Evolutionary conservation across 2,113 vertebrate genomes (phyloP).

Genomic region (Gopherus flavomarginatus): DNA sequence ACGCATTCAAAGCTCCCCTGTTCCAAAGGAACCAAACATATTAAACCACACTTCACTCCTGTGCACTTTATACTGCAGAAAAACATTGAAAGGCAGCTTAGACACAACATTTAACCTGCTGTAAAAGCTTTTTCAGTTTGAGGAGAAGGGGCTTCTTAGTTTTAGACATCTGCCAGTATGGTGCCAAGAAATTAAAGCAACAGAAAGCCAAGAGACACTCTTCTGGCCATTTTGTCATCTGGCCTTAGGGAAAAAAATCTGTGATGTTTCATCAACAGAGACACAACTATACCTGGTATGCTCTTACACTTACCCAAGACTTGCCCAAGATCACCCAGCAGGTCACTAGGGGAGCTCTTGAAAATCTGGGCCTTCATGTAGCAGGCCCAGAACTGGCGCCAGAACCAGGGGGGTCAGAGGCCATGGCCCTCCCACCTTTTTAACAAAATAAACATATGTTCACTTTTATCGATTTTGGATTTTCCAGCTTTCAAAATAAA

Average conservation of each 20-base stretch:
- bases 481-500: not conserved
- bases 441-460: not conserved
- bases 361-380: not conserved
- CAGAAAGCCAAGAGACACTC: not conserved
- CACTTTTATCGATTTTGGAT: too few relatives aligned
- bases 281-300: not conserved
- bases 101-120: not conserved
- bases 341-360: not conserved
- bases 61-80: rapidly evolving
- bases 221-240: not conserved
- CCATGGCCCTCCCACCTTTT: not conserved
- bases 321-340: too few relatives aligned
- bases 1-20: not conserved
- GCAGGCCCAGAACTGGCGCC: not conserved
- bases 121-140: not conserved
- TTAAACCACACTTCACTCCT: not conserved
- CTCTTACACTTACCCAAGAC: rapidly evolving
- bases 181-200: not conserved
- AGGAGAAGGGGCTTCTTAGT: not conserved
- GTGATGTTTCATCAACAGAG: not conserved
- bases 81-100: rapidly evolving
- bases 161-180: not conserved
- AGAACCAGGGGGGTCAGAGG: not conserved
- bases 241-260: not conserved
- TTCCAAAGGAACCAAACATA: not conserved